A percentile compares a stretch with the other conserved stretches of the same genome.
phyloP scores from a whole-genome alignment of 2,888 invertebrate genomes.

The Leuctra nigra region DNA sequence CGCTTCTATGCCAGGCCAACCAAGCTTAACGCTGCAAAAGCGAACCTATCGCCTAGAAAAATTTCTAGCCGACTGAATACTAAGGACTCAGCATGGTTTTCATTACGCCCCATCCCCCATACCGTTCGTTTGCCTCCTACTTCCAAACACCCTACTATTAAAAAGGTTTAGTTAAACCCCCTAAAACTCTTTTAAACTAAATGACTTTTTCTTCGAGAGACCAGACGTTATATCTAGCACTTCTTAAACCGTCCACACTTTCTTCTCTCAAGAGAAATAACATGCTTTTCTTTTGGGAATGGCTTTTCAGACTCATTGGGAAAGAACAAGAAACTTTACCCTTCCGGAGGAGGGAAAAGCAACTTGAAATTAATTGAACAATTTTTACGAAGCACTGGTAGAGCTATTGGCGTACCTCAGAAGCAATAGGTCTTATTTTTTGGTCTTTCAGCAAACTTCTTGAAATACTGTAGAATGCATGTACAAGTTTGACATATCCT shows the following conservation, averaged over 20 bases:
- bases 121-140: background rate
- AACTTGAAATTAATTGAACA: too few relatives aligned
- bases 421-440: too few relatives aligned
- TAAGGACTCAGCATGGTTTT: slow-evolving; percentile 1
- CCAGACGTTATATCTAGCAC: background rate
- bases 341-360: too few relatives aligned
- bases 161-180: background rate
- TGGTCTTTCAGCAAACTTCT: too few relatives aligned
- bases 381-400: too few relatives aligned
- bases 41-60: background rate
- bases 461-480: too few relatives aligned
- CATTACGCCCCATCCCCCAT: background rate
- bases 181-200: background rate
- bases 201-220: background rate
- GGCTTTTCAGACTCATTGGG: background rate
- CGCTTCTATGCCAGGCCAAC: background rate
- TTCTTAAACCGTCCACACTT: background rate
- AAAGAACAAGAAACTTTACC: too few relatives aligned
- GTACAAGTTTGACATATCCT: too few relatives aligned
- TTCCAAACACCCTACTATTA: background rate
- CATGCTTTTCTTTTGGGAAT: background rate
- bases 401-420: too few relatives aligned
- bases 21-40: background rate
- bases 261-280: background rate
- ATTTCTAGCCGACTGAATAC: slow-evolving; percentile 1